A percentile compares a stretch with the other conserved stretches of the same genome.
These are phyloP conservation scores for Aleiodes leptofemur DNA, from an alignment of 2,888 invertebrate genomes.

Conservation along the genomic window DNA sequence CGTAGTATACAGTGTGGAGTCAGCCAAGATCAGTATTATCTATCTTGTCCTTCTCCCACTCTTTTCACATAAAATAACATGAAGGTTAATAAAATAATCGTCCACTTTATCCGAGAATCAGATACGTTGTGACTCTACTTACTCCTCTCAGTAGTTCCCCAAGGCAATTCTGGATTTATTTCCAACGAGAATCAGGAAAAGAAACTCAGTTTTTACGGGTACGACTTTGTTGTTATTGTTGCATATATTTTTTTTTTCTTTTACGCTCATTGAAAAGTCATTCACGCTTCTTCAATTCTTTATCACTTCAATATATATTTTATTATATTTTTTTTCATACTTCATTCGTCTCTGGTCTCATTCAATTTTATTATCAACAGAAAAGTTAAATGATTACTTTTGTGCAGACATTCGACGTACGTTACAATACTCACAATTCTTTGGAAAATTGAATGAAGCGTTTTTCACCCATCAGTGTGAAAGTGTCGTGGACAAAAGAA, in stretches of 20 bases:
- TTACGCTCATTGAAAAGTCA: not conserved
- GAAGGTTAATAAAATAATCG: slow-evolving; percentile 54
- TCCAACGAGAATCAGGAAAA: slow-evolving; percentile 9
- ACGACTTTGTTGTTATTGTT: not conserved
- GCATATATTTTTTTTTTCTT: slow-evolving; percentile 5
- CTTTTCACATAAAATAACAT: slow-evolving; percentile 50
- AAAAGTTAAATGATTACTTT: not conserved
- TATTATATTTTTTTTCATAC: not conserved
- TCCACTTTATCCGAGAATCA: slow-evolving; percentile 36
- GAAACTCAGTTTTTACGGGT: slow-evolving; percentile 13
- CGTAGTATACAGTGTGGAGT: slow-evolving; percentile 11
- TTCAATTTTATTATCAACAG: not conserved
- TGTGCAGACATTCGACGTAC: not conserved
- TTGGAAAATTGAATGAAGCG: slow-evolving; percentile 16
- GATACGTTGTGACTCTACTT: not conserved
- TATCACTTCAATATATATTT: not conserved
- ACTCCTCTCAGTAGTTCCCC: not conserved
- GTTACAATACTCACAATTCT: not conserved
- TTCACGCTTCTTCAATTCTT: not conserved
- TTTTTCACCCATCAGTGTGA: slow-evolving; percentile 8
- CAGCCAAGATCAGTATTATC: slow-evolving; percentile 45
- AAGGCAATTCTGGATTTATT: slow-evolving; percentile 28
- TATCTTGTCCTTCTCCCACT: slow-evolving; percentile 10
- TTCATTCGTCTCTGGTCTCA: not conserved
- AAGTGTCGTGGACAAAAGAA: slow-evolving; percentile 35